Evolutionary conservation across 2,888 invertebrate species (phyloP).

Genomic region (Harpagoxenus sublaevis): DNA sequence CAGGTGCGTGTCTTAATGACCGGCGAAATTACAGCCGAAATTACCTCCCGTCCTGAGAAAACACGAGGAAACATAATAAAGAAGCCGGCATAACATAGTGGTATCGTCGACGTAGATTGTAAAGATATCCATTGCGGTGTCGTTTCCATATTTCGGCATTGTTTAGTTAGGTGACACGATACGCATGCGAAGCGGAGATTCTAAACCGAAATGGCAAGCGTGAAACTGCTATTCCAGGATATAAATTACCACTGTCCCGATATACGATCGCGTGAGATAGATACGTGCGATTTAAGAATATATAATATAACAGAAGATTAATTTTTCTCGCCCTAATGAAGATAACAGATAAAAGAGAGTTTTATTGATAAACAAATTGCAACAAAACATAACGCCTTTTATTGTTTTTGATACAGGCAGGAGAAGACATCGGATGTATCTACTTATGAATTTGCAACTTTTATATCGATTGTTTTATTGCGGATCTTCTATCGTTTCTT

Average conservation of each 20-base stretch:
- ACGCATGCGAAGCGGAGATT: slow-evolving; percentile 34
- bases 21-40: slow-evolving; percentile 72
- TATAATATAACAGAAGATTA: neutral
- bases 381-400: neutral
- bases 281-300: neutral
- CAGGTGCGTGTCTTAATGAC: slow-evolving; percentile 75
- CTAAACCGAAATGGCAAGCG: slow-evolving; percentile 9
- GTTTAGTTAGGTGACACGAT: slow-evolving; percentile 34
- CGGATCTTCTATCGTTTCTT: slow-evolving; percentile 50
- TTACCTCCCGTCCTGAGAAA: slow-evolving; percentile 67
- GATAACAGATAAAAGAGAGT: neutral
- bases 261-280: neutral
- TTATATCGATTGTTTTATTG: slow-evolving; percentile 23
- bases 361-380: neutral
- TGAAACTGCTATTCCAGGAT: neutral
- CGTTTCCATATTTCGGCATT: slow-evolving; percentile 63
- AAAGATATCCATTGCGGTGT: slow-evolving; percentile 64
- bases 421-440: neutral
- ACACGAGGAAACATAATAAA: slow-evolving; percentile 46
- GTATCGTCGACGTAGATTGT: slow-evolving; percentile 54
- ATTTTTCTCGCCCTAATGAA: neutral
- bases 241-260: slow-evolving; percentile 13
- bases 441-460: slow-evolving; percentile 29
- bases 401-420: neutral
- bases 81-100: slow-evolving; percentile 23